Conservation (phyloP, 2,888 invertebrate genomes). For the Matsumyia berberina region DNA sequence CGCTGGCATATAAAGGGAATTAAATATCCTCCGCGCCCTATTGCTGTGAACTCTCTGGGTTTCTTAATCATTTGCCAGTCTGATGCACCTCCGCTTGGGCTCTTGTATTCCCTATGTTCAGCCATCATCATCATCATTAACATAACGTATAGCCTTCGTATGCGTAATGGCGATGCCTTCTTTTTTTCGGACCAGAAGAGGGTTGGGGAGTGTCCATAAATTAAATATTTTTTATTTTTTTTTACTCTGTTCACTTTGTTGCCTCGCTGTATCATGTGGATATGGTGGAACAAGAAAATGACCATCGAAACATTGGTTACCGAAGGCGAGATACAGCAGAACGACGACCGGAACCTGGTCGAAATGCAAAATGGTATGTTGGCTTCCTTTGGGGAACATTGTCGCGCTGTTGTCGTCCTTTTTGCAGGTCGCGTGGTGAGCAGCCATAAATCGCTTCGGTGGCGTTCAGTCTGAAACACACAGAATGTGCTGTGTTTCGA, state of each 20-base stretch:
- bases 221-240: conserved; percentile 54
- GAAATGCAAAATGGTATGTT: conserved; percentile 58
- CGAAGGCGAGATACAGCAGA: not conserved
- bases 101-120: conserved; percentile 65
- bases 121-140: conserved; percentile 75
- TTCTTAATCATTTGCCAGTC: conserved; percentile 16
- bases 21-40: conserved; percentile 66
- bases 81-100: conserved; percentile 53
- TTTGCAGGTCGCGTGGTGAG: conserved; percentile 55
- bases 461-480: conserved; percentile 41
- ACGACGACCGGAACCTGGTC: conserved; percentile 39
- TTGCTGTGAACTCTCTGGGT: conserved; percentile 20
- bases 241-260: conserved; percentile 30
- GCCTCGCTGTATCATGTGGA: conserved; percentile 8
- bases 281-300: conserved; percentile 42
- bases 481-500: conserved; percentile 26
- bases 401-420: conserved; percentile 51
- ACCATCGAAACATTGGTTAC: conserved; percentile 30
- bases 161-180: conserved; percentile 71
- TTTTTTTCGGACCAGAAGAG: conserved; percentile 24
- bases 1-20: conserved; percentile 40
- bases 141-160: conserved; percentile 67
- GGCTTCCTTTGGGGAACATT: conserved; percentile 45
- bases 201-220: conserved; percentile 58
- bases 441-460: conserved; percentile 57